Evolutionary conservation across 35 echinoderm and acorn worm genomes (phyloP), one percentile per base, ranked within the genome.

Genomic region (Hemicentrotus pulcherrimus): DNA sequence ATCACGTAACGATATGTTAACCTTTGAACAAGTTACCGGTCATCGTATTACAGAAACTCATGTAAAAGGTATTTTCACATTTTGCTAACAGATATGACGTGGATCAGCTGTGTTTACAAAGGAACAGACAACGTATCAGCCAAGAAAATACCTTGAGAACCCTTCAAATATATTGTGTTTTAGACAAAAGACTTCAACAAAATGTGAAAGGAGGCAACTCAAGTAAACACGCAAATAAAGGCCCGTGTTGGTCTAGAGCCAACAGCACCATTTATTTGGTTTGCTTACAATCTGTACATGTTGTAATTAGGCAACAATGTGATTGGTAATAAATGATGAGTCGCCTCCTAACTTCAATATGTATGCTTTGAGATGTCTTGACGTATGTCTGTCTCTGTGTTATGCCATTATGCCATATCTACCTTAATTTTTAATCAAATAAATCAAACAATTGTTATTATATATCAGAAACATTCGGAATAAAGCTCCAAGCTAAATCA

Each of bases 81-180:
- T 78, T n/a, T 28, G 24, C 18, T 78, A n/a, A n/a, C 24, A 78
- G 22, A 78, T 6, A 59, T 59, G 52, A 59, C 52, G 0, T 10
- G 65, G 65, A 78, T 78, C 65, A 78, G 65, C 65, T 78, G 65
- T 78, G 65, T 78, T 78, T 22, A n/a, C 65, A 78, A 78, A 78
- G 9, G 65, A 28, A 78, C 65, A 78, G 19, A 78, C 65, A 78
- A 78, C 19, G 65, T 78, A 78, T 78, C 65, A 78, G 28, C 12
- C 0, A 78, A 78, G 65, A 78, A 78, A 78, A 78, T 78, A 78
- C 65, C 65, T n/a, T 78, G 65, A 78, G 65, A 78, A 28, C 0
- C n/a, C 65, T 91, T 91, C 47, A 46, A 94, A 94, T 32, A 94
- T 14, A 94, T 48, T 60, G 50, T 59, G 45, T 94, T 31, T 48